Conservation (phyloP, 2,888 invertebrate genomes). For the Drosophila ezoana region DNA sequence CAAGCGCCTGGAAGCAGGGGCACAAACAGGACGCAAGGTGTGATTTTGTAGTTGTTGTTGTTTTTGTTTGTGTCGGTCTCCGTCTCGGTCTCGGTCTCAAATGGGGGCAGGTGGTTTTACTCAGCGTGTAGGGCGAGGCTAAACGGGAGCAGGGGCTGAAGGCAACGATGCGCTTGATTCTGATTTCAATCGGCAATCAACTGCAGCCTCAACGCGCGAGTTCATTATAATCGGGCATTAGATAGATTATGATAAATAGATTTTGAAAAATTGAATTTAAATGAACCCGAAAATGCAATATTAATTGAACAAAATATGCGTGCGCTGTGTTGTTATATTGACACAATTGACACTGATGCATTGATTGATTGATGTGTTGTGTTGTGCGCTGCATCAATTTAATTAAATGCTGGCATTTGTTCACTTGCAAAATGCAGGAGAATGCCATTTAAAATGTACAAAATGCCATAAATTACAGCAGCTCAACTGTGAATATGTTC, state of each 20-base stretch:
- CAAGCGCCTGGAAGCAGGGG: conserved; percentile 23
- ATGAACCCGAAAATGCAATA: conserved; percentile 12
- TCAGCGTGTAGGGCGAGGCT: neutral
- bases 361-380: conserved; percentile 29
- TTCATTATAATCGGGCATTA: conserved; percentile 37
- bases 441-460: neutral
- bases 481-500: neutral
- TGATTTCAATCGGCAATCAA: conserved; percentile 34
- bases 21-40: conserved; percentile 66
- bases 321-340: neutral
- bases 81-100: conserved; percentile 13
- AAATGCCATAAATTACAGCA: conserved; percentile 21
- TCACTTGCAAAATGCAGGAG: conserved; percentile 1
- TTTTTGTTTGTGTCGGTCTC: conserved; percentile 50
- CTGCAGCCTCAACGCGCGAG: neutral
- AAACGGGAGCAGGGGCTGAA: neutral
- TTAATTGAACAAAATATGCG: conserved; percentile 18
- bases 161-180: neutral
- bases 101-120: conserved; percentile 68
- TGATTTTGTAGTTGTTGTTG: conserved; percentile 57
- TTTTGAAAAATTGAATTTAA: conserved; percentile 62
- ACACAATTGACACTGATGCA: conserved; percentile 11
- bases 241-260: conserved; percentile 49
- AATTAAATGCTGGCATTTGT: conserved; percentile 40
- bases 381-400: conserved; percentile 36